phyloP scores from a whole-genome alignment of 1,140 invertebrate species.

The Zaprionus capensis region DNA sequence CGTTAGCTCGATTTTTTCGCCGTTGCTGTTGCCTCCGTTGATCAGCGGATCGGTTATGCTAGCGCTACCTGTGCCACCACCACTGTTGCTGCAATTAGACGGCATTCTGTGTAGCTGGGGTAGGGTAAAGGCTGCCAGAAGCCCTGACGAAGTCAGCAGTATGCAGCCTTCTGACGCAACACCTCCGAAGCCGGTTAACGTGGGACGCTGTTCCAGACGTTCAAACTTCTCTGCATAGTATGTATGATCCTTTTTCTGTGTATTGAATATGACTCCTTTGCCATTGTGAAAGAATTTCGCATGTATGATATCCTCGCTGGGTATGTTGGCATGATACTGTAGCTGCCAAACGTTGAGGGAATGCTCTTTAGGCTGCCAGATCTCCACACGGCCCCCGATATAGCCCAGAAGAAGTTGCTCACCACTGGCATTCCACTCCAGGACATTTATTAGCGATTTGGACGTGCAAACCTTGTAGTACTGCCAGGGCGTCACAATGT shows the following conservation, averaged over 20 bases:
- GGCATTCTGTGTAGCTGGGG: constrained; percentile 72
- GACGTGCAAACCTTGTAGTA: constrained; percentile 86
- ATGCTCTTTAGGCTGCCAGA: constrained; percentile 92
- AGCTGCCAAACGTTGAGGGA: constrained; percentile 92
- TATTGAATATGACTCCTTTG: constrained; percentile 87
- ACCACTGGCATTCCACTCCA: constrained; percentile 94
- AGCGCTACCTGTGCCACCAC: background rate
- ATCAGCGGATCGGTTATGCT: background rate
- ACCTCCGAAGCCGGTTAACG: constrained; percentile 93
- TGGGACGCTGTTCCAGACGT: constrained; percentile 90
- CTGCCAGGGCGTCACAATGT: constrained; percentile 94
- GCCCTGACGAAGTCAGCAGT: constrained; percentile 92
- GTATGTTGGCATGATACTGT: constrained; percentile 85
- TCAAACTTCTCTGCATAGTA: constrained; percentile 94
- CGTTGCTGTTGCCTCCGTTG: constrained; percentile 9
- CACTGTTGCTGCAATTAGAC: constrained; percentile 34
- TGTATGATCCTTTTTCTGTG: constrained; percentile 90
- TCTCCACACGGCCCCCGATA: constrained; percentile 89
- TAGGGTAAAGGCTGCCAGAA: constrained; percentile 90
- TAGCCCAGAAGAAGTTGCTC: constrained; percentile 91
- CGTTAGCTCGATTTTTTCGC: constrained; percentile 82
- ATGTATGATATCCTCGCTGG: constrained; percentile 92
- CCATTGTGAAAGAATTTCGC: constrained; percentile 94
- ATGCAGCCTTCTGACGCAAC: constrained; percentile 92
- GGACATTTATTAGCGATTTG: constrained; percentile 87